Percentiles rank a stretch among this genome's conserved stretches.
Conservation (phyloP, 2,797 vertebrate genomes). For the Melopsittacus undulatus region DNA sequence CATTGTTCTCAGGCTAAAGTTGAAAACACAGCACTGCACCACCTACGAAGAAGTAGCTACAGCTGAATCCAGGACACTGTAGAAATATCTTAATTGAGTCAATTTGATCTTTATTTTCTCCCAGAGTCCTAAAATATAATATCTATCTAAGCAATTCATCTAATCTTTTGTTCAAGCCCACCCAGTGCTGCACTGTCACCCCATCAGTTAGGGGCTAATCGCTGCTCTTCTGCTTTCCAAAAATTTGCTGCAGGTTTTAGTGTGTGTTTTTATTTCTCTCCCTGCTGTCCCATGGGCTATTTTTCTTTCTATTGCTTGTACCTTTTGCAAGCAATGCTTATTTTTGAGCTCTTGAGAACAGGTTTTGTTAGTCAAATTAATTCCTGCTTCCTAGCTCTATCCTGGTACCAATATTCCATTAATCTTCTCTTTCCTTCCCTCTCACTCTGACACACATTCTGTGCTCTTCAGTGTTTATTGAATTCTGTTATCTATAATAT, state of each 20-base stretch:
- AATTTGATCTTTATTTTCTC: background rate
- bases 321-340: conserved; percentile 19
- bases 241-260: background rate
- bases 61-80: background rate
- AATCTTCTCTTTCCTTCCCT: background rate
- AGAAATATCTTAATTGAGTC: background rate
- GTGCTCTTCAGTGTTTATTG: background rate
- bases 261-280: background rate
- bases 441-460: background rate
- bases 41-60: no score
- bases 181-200: background rate
- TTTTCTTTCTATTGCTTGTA: conserved; percentile 34
- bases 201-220: background rate
- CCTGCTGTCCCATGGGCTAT: background rate
- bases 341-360: conserved; percentile 12
- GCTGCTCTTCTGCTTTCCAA: conserved; percentile 8
- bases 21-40: no score
- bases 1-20: no score
- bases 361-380: conserved; percentile 34
- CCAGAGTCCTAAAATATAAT: background rate
- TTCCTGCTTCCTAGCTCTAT: background rate
- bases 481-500: conserved; percentile 4
- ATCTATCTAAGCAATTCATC: background rate
- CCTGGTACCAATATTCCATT: background rate
- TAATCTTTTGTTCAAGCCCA: background rate